Evolutionary conservation across 1,140 invertebrate species (phyloP).

Genomic region (Achroia grisella): DNA sequence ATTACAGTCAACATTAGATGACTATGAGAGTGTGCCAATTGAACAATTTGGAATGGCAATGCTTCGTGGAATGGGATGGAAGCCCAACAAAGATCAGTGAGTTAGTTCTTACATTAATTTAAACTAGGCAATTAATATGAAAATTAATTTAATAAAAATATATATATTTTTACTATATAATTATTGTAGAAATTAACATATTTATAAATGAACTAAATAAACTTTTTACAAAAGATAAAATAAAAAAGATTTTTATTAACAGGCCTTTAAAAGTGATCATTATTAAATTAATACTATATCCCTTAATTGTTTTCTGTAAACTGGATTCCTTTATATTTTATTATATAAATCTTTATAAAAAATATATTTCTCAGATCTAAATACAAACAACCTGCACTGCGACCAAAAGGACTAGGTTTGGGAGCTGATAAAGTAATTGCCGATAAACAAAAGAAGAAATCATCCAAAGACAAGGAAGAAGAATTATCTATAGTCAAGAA

Average conservation of each 20-base stretch:
- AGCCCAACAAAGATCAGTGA: slow-evolving; percentile 77
- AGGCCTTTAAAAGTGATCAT: too few species aligned
- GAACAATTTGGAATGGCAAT: slow-evolving; percentile 92
- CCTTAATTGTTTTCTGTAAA: too few species aligned
- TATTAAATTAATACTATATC: too few species aligned
- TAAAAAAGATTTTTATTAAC: too few species aligned
- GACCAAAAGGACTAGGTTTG: slow-evolving; percentile 93
- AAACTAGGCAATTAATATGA: not conserved
- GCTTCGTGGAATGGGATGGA: slow-evolving; percentile 96
- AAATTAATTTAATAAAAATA: not conserved
- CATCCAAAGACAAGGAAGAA: slow-evolving; percentile 74
- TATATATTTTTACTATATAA: too few species aligned
- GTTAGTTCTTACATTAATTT: slow-evolving; percentile 15
- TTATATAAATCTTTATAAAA: not conserved
- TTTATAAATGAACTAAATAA: too few species aligned
- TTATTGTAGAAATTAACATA: too few species aligned
- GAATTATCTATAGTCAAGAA: slow-evolving; percentile 79
- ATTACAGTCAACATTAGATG: slow-evolving; percentile 83
- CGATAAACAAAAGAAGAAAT: slow-evolving; percentile 63
- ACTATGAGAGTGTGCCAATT: slow-evolving; percentile 94
- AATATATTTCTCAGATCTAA: slow-evolving; percentile 29
- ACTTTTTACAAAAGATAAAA: too few species aligned
- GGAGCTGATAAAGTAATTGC: slow-evolving; percentile 85
- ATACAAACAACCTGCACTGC: slow-evolving; percentile 73
- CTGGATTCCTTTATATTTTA: slow-evolving; percentile 1